Conservation (phyloP, 2,888 invertebrate genomes). For the Eupithecia dodoneata region DNA sequence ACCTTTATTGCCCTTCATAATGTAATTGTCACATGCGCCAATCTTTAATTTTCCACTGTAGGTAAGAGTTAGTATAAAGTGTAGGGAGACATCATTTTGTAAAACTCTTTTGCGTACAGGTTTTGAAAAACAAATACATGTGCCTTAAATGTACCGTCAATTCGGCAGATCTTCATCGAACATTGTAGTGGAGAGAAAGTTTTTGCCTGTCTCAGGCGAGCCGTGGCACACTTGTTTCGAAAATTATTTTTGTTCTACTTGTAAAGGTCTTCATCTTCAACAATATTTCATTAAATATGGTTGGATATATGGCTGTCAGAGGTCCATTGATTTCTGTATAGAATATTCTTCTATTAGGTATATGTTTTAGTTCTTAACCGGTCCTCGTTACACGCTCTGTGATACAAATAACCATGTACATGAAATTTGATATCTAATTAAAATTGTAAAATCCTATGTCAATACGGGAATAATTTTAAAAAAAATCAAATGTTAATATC, state of each 20-base stretch:
- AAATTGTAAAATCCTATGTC: background rate
- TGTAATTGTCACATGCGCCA: background rate
- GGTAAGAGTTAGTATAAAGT: background rate
- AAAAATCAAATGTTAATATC: background rate
- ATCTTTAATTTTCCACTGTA: no score
- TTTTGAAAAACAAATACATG: background rate
- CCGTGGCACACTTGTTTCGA: constrained; percentile 7
- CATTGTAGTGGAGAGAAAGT: constrained; percentile 49
- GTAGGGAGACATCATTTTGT: background rate
- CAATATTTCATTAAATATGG: no score
- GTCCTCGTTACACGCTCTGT: background rate
- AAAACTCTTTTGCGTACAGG: constrained; percentile 2
- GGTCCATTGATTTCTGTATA: background rate
- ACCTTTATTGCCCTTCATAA: background rate
- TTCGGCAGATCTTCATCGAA: constrained; percentile 43
- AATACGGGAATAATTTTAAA: background rate
- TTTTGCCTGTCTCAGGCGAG: constrained; percentile 45
- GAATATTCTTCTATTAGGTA: background rate
- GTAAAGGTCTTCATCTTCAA: background rate
- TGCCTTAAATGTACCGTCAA: constrained; percentile 13
- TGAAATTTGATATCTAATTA: background rate
- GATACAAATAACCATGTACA: background rate
- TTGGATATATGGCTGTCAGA: no score
- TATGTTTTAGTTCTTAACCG: background rate
- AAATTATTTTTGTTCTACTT: background rate